A percentile compares a stretch with the other conserved stretches of the same genome.
These are phyloP conservation scores for Portunus trituberculatus DNA, from an alignment of 1,140 invertebrate species.

Conservation along the genomic window DNA sequence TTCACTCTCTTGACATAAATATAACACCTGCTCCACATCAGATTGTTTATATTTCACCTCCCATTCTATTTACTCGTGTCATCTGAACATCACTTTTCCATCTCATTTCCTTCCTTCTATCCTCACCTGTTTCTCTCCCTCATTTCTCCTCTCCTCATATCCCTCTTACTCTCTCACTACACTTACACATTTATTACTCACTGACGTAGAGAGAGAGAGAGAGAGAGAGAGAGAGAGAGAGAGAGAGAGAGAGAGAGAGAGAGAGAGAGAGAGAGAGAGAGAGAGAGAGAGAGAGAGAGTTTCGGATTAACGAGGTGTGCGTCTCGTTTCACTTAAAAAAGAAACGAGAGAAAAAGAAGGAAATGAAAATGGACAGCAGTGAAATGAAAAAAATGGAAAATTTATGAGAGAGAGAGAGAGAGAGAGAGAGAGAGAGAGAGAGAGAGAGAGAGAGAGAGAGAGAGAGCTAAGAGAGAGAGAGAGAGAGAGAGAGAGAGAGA, in stretches of 20 bases:
- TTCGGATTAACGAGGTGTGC: neutral
- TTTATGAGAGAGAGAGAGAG: slow-evolving; percentile 55
- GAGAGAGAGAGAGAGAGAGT: neutral
- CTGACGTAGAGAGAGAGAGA: neutral
- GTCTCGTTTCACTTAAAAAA: neutral
- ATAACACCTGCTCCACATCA: no score
- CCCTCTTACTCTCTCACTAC: neutral
- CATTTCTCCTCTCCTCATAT: neutral
- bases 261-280: neutral
- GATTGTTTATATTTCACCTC: no score
- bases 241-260: neutral
- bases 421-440: slow-evolving; percentile 61
- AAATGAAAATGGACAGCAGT: neutral
- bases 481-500: slow-evolving; percentile 34
- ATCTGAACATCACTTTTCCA: no score
- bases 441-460: slow-evolving; percentile 52
- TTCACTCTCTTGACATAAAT: no score
- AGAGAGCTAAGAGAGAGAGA: no score
- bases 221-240: neutral
- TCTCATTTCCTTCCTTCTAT: neutral
- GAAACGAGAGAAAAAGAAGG: neutral
- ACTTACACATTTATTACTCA: neutral
- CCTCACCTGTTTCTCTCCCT: neutral
- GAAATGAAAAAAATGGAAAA: neutral
- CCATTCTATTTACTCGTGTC: neutral